A percentile compares a stretch with the other conserved stretches of the same genome.
Evolutionary conservation across 2,888 invertebrate species (phyloP).

Genomic region (Agriopis marginaria): DNA sequence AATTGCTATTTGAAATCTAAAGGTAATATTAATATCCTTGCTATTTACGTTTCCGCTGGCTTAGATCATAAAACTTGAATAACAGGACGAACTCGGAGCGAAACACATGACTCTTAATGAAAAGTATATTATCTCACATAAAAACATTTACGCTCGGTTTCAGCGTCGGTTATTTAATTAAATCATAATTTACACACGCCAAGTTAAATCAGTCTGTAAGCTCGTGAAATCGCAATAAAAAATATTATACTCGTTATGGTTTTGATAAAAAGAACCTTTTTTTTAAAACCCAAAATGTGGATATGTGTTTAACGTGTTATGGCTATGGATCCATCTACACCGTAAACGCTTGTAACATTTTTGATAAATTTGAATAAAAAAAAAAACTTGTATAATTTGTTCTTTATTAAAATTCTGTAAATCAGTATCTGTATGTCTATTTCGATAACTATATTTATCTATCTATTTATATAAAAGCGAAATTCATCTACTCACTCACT

Average conservation of each 20-base stretch:
- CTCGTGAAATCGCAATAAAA: slow-evolving; percentile 80
- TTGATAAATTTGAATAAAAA: not conserved
- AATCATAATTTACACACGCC: slow-evolving; percentile 83
- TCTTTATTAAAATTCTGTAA: too few relatives aligned
- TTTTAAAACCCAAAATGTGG: too few relatives aligned
- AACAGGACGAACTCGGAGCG: slow-evolving; percentile 66
- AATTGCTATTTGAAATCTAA: not conserved
- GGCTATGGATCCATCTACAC: too few relatives aligned
- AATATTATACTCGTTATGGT: slow-evolving; percentile 74
- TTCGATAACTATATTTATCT: too few relatives aligned
- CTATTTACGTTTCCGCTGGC: slow-evolving; percentile 8
- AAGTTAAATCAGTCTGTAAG: slow-evolving; percentile 78
- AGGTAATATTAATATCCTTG: not conserved
- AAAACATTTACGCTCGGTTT: slow-evolving; percentile 81
- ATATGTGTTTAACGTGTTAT: too few relatives aligned
- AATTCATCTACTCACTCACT: too few relatives aligned
- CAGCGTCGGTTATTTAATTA: slow-evolving; percentile 81
- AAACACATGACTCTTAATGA: slow-evolving; percentile 79
- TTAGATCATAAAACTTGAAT: slow-evolving; percentile 66
- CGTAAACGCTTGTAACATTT: too few relatives aligned
- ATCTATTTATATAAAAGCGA: too few relatives aligned
- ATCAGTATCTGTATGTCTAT: too few relatives aligned
- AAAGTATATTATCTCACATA: slow-evolving; percentile 83
- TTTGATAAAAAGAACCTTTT: slow-evolving; percentile 59
- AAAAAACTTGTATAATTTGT: too few relatives aligned